phyloP scores from a whole-genome alignment of 2,888 invertebrate genomes.

The Oxyteleia sp. region DNA sequence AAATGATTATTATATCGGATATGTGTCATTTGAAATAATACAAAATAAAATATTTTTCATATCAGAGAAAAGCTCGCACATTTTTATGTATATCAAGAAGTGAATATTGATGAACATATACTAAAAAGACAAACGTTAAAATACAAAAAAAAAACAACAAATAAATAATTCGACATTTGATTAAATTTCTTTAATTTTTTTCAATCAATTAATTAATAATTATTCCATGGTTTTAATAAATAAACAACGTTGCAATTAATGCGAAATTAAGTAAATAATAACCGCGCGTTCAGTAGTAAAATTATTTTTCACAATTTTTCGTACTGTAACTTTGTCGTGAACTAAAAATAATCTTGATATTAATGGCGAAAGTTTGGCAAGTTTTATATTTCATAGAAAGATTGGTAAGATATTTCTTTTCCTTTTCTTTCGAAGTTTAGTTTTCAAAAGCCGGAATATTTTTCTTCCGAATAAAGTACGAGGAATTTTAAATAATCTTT shows the following conservation, averaged over 20 bases:
- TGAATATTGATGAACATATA: constrained; percentile 3
- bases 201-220: no score
- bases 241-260: no score
- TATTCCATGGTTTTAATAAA: no score
- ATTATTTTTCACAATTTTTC: constrained; percentile 22
- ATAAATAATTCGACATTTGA: no score
- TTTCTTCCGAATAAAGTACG: constrained; percentile 28
- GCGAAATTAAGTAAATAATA: not conserved
- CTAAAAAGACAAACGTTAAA: not conserved
- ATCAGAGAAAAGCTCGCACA: not conserved
- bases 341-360: constrained; percentile 49
- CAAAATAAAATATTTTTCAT: not conserved
- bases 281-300: constrained; percentile 7
- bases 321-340: constrained; percentile 26
- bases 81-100: constrained; percentile 24
- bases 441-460: constrained; percentile 39
- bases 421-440: constrained; percentile 29
- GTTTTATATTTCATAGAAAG: constrained; percentile 43
- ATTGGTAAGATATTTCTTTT: constrained; percentile 22
- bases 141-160: constrained; percentile 8
- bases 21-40: constrained; percentile 11
- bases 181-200: no score
- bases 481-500: constrained; percentile 42
- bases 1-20: constrained; percentile 13
- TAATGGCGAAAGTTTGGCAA: constrained; percentile 39